Evolutionary conservation across 2,797 vertebrate genomes (phyloP).

Genomic region (Cygnus olor): DNA sequence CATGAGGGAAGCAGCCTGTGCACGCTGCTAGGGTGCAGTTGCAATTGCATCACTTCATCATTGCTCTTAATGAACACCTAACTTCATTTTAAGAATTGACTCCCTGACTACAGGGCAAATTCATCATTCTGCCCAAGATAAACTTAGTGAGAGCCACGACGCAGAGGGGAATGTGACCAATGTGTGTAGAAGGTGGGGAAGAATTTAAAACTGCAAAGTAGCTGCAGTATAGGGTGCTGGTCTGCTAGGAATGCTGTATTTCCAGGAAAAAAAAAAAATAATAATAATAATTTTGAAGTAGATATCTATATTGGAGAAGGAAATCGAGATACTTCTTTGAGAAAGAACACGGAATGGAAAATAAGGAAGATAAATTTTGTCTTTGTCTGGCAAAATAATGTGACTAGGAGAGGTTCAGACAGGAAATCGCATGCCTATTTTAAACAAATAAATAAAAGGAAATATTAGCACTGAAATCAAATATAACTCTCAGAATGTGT

Average conservation of each 20-base stretch:
- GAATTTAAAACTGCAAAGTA: conserved; percentile 11
- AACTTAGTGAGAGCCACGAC: not conserved
- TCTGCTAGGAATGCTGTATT: not conserved
- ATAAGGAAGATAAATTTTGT: not conserved
- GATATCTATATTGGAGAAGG: not conserved
- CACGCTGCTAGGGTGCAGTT: not conserved
- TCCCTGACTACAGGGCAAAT: not conserved
- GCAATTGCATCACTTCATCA: not conserved
- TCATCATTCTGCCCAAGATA: not conserved
- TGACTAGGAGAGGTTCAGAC: not conserved
- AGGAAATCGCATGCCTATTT: not conserved
- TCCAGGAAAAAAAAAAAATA: not conserved
- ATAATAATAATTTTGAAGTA: not conserved
- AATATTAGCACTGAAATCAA: not conserved
- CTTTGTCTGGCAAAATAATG: not conserved
- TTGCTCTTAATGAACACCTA: conserved; percentile 13
- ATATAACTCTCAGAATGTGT: not conserved
- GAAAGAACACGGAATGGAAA: not conserved
- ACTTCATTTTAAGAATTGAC: conserved; percentile 21
- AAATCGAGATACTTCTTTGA: not conserved
- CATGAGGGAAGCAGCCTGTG: not conserved
- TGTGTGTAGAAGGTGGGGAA: not conserved
- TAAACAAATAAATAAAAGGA: not conserved
- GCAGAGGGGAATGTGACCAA: not conserved
- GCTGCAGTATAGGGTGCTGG: not conserved